Evolutionary conservation across 2,888 invertebrate genomes (phyloP).

Genomic region (Morpho achilles): DNA sequence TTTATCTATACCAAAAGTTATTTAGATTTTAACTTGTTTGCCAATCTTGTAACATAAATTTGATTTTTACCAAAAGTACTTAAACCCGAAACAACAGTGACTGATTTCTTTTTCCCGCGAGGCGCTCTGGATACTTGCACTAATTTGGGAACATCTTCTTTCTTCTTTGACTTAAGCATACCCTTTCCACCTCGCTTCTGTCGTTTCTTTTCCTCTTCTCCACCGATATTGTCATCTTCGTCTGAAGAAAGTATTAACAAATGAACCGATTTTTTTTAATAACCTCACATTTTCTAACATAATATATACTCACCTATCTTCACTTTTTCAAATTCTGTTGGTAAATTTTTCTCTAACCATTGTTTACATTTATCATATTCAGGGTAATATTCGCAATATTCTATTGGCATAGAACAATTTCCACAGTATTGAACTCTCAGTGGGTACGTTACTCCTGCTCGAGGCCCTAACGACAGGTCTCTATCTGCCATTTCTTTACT

Average conservation of each 20-base stretch:
- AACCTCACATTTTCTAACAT: conserved; percentile 20
- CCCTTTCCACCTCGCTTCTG: conserved; percentile 99
- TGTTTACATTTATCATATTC: conserved; percentile 98
- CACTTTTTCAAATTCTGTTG: conserved; percentile 94
- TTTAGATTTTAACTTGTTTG: not conserved
- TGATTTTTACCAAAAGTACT: conserved; percentile 89
- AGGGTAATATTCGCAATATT: conserved; percentile 99
- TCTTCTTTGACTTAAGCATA: conserved; percentile 96
- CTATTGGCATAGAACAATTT: conserved; percentile 96
- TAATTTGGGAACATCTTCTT: conserved; percentile 92
- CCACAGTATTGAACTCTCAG: conserved; percentile 93
- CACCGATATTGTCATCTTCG: conserved; percentile 84
- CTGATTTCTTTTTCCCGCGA: conserved; percentile 98
- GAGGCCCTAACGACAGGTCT: conserved; percentile 81
- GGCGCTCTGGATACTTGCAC: conserved; percentile 93
- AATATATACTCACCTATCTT: conserved; percentile 79
- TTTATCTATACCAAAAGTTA: too few species aligned
- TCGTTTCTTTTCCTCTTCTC: conserved; percentile 95
- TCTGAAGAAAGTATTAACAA: conserved; percentile 39
- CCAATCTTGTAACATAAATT: too few species aligned
- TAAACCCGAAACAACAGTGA: conserved; percentile 97
- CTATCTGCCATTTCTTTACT: conserved; percentile 75
- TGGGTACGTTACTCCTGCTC: conserved; percentile 88
- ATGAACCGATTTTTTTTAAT: conserved; percentile 3
- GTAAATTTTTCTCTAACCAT: conserved; percentile 97